These are phyloP conservation scores for Paracyclopina nana DNA, from an alignment of 1,140 invertebrate genomes.

Conservation along the genomic window DNA sequence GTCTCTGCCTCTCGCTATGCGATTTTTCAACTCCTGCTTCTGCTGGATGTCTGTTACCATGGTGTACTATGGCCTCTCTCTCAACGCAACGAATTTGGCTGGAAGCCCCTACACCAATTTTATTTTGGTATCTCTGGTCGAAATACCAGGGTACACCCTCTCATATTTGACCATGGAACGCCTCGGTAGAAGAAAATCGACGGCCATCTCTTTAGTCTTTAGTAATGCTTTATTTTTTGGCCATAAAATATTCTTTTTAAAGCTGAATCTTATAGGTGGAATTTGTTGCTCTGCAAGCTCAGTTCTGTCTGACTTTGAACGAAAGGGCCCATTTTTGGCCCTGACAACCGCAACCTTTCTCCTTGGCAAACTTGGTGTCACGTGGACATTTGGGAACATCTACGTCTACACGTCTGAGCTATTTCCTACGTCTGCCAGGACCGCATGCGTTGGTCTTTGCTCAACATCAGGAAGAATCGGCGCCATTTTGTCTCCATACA, in stretches of 20 bases:
- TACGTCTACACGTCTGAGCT: slow-evolving; percentile 29
- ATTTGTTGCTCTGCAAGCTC: too few relatives aligned
- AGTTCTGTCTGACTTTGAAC: too few relatives aligned
- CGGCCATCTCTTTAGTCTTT: neutral
- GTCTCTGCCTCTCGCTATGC: neutral
- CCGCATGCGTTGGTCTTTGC: neutral
- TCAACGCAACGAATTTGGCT: slow-evolving; percentile 1
- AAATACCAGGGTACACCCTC: slow-evolving; percentile 9
- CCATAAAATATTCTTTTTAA: too few relatives aligned
- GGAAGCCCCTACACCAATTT: slow-evolving; percentile 2
- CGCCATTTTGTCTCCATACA: slow-evolving; percentile 7
- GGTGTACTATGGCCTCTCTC: slow-evolving; percentile 6
- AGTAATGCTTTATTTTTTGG: too few relatives aligned
- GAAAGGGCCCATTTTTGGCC: neutral
- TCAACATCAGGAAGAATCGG: slow-evolving; percentile 3
- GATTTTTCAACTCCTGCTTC: neutral
- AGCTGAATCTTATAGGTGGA: neutral
- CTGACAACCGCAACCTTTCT: neutral
- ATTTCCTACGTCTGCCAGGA: slow-evolving; percentile 26
- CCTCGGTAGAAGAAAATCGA: neutral
- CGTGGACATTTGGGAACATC: slow-evolving; percentile 22
- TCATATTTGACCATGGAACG: slow-evolving; percentile 3
- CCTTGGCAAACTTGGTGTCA: slow-evolving; percentile 20
- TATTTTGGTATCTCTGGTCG: neutral
- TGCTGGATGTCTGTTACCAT: neutral